A percentile compares a stretch with the other conserved stretches of the same genome.
phyloP scores from a whole-genome alignment of 2,888 invertebrate genomes.

The Enchytraeus crypticus region DNA sequence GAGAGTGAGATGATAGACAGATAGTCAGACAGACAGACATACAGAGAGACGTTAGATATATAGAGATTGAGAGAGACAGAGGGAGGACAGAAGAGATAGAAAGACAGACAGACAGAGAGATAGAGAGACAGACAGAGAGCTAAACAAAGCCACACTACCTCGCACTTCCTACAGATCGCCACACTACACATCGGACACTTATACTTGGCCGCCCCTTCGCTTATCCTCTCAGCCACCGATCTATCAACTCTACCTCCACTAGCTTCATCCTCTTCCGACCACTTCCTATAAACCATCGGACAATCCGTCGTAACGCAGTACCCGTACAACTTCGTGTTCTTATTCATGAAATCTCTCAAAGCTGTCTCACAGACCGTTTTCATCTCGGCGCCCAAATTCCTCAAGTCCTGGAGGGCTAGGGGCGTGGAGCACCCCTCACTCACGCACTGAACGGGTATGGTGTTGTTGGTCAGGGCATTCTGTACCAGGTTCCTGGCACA shows the following conservation, averaged over 20 bases:
- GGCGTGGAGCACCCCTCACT: conserved; percentile 29
- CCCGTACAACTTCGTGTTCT: conserved; percentile 25
- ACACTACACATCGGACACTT: neutral
- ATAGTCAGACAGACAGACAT: no score
- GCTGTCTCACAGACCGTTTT: conserved; percentile 26
- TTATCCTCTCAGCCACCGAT: neutral
- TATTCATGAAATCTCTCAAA: conserved; percentile 27
- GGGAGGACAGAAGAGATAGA: no score
- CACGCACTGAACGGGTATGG: conserved; percentile 34
- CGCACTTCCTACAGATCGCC: neutral
- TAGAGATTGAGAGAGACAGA: no score
- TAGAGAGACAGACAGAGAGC: neutral
- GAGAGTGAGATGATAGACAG: no score
- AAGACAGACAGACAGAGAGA: no score
- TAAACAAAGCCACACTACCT: neutral
- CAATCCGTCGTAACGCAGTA: conserved; percentile 40
- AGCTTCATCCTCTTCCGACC: neutral
- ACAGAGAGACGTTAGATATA: no score
- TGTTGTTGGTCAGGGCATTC: conserved; percentile 25
- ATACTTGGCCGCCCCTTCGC: neutral
- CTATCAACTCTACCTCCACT: neutral
- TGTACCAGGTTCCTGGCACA: conserved; percentile 29
- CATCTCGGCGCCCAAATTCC: conserved; percentile 17
- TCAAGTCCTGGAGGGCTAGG: conserved; percentile 23
- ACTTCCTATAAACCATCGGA: conserved; percentile 31